A percentile compares a stretch with the other conserved stretches of the same genome.
phyloP scores from a whole-genome alignment of 2,797 vertebrate genomes.

The Rhinoraja longicauda region DNA sequence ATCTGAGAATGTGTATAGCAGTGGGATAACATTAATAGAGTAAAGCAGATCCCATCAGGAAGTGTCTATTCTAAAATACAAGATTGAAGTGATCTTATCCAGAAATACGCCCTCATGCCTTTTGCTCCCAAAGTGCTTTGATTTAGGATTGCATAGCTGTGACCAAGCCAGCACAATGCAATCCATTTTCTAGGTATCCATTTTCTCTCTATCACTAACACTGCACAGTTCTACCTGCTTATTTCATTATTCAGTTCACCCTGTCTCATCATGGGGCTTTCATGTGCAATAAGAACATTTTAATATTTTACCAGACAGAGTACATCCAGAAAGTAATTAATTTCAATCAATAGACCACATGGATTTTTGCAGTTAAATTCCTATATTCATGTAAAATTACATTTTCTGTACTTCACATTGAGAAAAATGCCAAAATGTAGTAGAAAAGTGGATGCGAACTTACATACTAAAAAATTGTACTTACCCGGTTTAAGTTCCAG shows the following conservation, averaged over 20 bases:
- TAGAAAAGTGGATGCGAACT: not conserved
- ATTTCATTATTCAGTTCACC: not conserved
- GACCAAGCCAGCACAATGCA: too few species aligned
- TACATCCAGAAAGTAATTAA: not conserved
- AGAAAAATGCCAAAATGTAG: not conserved
- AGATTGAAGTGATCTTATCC: too few species aligned
- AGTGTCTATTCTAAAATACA: too few species aligned
- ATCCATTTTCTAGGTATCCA: too few species aligned
- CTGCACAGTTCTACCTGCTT: not conserved
- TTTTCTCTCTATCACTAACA: not conserved
- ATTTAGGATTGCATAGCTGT: too few species aligned
- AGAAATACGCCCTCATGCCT: too few species aligned
- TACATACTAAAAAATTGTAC: not conserved
- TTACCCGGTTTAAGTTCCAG: rapidly evolving
- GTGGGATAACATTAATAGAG: too few species aligned
- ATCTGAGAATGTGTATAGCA: too few species aligned
- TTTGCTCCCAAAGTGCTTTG: too few species aligned
- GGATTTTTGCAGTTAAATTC: not conserved
- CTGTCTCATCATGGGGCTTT: not conserved
- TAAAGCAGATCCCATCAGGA: too few species aligned
- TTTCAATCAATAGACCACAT: not conserved
- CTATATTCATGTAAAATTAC: not conserved
- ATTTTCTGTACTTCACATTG: not conserved
- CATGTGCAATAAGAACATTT: not conserved
- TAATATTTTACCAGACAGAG: not conserved